These are phyloP conservation scores for Temnothorax nylanderi DNA, from an alignment of 1,140 invertebrate genomes.

Conservation along the genomic window DNA sequence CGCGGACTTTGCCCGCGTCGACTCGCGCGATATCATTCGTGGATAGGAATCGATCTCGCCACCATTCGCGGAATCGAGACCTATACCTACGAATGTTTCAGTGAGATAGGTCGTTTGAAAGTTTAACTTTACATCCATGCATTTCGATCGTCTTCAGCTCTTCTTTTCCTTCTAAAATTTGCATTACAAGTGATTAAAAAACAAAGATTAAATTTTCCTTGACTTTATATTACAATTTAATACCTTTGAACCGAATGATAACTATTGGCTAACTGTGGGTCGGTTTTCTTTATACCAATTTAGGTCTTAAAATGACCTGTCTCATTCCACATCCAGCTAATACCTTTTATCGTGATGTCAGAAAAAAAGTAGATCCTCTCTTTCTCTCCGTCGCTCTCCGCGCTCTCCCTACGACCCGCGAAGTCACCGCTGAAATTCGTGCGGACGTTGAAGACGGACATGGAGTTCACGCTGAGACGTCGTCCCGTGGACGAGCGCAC, in stretches of 20 bases:
- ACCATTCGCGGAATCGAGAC: background rate
- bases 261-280: background rate
- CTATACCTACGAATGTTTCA: background rate
- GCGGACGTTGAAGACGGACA: constrained; percentile 71
- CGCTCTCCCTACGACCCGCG: constrained; percentile 14
- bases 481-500: constrained; percentile 57
- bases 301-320: constrained; percentile 34
- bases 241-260: background rate
- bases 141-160: background rate
- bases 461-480: constrained; percentile 74
- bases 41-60: background rate
- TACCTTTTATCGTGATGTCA: background rate
- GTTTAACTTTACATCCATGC: background rate
- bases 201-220: background rate
- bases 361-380: background rate
- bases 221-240: constrained; percentile 13
- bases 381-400: background rate
- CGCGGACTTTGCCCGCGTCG: background rate
- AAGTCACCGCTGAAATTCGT: constrained; percentile 77
- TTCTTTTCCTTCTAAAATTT: background rate
- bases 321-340: constrained; percentile 11
- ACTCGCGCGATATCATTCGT: background rate
- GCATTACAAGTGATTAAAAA: background rate
- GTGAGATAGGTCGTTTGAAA: background rate
- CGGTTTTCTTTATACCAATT: constrained; percentile 30